Conservation (phyloP, 2,888 invertebrate species). For the Spatulosminthurus flaviceps region DNA sequence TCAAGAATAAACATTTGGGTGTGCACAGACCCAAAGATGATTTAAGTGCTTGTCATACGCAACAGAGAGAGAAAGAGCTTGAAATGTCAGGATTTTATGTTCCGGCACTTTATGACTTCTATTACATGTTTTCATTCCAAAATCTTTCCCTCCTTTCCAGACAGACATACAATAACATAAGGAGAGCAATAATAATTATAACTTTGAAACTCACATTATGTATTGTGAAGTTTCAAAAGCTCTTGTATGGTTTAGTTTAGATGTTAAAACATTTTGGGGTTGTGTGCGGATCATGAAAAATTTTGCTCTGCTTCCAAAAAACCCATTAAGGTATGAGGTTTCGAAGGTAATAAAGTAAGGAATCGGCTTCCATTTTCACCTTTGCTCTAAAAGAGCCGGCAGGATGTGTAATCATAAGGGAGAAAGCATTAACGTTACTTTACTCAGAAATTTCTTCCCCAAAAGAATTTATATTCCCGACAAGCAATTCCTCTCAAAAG, state of each 20-base stretch:
- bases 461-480: no score
- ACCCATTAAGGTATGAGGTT: slow-evolving; percentile 42
- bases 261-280: neutral
- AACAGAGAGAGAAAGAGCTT: slow-evolving; percentile 22
- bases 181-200: neutral
- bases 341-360: slow-evolving; percentile 11
- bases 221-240: no score
- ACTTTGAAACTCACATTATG: no score
- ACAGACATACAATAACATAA: no score
- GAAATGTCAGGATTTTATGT: slow-evolving; percentile 38
- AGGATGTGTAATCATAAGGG: slow-evolving; percentile 29
- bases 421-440: neutral
- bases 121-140: neutral
- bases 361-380: slow-evolving; percentile 38
- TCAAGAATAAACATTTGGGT: slow-evolving; percentile 46
- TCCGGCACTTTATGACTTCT: slow-evolving; percentile 19
- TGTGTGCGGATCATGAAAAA: slow-evolving; percentile 26
- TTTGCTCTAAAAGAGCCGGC: slow-evolving; percentile 35
- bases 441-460: no score
- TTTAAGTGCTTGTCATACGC: slow-evolving; percentile 41
- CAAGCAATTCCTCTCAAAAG: no score
- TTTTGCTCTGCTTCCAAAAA: slow-evolving; percentile 43
- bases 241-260: no score
- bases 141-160: no score
- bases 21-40: slow-evolving; percentile 37